A percentile compares a stretch with the other conserved stretches of the same genome.
phyloP scores from a whole-genome alignment of 37 sponge, comb jelly and placozoan genomes.

The Crambe crambe region DNA sequence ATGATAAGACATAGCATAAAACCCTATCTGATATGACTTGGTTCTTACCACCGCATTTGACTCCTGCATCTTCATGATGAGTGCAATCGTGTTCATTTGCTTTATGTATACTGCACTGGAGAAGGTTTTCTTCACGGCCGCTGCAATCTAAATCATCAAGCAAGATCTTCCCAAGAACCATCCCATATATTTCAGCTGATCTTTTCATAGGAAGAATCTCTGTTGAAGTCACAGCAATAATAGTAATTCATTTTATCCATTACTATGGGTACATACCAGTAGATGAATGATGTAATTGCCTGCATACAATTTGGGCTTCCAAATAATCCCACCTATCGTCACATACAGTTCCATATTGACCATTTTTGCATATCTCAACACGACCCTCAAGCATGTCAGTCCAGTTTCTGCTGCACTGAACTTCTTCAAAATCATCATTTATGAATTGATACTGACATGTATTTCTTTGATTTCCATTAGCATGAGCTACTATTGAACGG shows the following conservation, averaged over 20 bases:
- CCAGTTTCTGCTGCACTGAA: not conserved
- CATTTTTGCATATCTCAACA: slow-evolving; percentile 20
- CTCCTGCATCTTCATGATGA: slow-evolving; percentile 31
- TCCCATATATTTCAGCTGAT: not conserved
- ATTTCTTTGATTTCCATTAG: not conserved
- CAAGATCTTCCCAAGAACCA: not conserved
- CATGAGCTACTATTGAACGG: not conserved
- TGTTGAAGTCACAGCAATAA: not conserved
- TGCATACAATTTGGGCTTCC: slow-evolving; percentile 26
- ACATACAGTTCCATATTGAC: slow-evolving; percentile 40
- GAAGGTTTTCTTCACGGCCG: slow-evolving; percentile 2
- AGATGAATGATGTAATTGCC: not conserved
- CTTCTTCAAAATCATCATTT: not conserved
- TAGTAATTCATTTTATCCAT: not conserved
- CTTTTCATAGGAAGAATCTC: slow-evolving; percentile 11
- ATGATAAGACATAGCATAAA: not conserved
- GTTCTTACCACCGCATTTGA: slow-evolving; percentile 12
- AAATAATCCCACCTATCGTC: slow-evolving; percentile 26
- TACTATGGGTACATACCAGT: not conserved
- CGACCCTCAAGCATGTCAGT: slow-evolving; percentile 14
- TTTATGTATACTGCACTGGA: not conserved
- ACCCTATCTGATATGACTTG: not conserved
- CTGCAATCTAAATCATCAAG: slow-evolving; percentile 7
- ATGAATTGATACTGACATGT: not conserved
- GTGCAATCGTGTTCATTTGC: not conserved